Percentiles rank a stretch among this genome's conserved stretches.
phyloP scores from a whole-genome alignment of 2,797 vertebrate genomes.

The Amblyopsis hoosieri region DNA sequence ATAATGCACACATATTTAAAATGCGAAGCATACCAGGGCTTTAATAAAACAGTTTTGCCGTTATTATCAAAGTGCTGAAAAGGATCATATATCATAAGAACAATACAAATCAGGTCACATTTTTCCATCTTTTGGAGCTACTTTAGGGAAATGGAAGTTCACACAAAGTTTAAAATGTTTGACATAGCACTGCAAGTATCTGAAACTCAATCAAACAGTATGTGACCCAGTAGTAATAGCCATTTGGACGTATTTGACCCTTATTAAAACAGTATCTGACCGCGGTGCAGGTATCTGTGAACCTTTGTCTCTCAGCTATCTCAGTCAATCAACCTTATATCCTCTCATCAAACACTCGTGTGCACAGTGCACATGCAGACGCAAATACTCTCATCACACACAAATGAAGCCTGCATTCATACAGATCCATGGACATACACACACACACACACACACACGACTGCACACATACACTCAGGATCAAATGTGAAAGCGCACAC shows the following conservation, averaged over 20 bases:
- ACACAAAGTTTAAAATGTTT: slow-evolving; percentile 40
- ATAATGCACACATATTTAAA: background rate
- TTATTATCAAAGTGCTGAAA: no score
- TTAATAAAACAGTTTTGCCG: background rate
- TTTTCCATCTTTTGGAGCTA: slow-evolving; percentile 16
- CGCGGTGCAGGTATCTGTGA: slow-evolving; percentile 26
- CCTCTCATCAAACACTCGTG: slow-evolving; percentile 14
- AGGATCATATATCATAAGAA: no score
- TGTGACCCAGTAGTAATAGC: slow-evolving; percentile 52
- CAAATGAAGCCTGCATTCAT: slow-evolving; percentile 7
- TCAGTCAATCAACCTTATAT: slow-evolving; percentile 41
- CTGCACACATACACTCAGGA: slow-evolving; percentile 15
- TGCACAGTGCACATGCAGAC: slow-evolving; percentile 25
- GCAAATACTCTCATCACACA: slow-evolving; percentile 21
- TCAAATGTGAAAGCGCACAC: background rate
- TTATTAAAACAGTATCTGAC: slow-evolving; percentile 46
- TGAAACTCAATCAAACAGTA: slow-evolving; percentile 38
- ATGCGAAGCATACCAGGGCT: background rate
- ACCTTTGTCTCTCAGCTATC: slow-evolving; percentile 33
- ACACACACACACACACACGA: slow-evolving; percentile 12
- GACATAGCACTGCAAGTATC: slow-evolving; percentile 45
- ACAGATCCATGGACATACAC: background rate
- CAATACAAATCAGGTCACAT: slow-evolving; percentile 1
- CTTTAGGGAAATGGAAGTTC: slow-evolving; percentile 30
- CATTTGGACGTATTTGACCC: slow-evolving; percentile 61